Evolutionary conservation across 2,888 invertebrate genomes (phyloP).

Genomic region (Corythucha ciliata): DNA sequence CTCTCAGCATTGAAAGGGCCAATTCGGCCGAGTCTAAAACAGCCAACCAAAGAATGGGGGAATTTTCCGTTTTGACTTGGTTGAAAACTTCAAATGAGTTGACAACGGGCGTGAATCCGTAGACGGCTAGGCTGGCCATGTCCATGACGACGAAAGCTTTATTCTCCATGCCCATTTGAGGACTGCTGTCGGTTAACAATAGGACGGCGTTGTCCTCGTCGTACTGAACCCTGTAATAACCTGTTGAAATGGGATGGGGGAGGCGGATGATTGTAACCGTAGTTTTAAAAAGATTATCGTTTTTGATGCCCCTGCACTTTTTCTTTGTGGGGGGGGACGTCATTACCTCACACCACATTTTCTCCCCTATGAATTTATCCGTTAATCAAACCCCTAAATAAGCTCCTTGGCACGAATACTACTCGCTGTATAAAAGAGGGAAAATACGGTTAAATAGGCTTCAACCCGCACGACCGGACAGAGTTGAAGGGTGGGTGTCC

Average conservation of each 20-base stretch:
- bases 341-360: too few relatives aligned
- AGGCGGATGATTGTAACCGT: too few relatives aligned
- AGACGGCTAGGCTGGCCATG: constrained; percentile 23
- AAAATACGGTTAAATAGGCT: too few relatives aligned
- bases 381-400: too few relatives aligned
- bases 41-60: constrained; percentile 26
- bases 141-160: constrained; percentile 25
- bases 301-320: too few relatives aligned
- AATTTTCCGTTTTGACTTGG: constrained; percentile 20
- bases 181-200: constrained; percentile 22
- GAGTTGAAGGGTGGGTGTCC: too few relatives aligned
- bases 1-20: constrained; percentile 21
- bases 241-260: constrained; percentile 8
- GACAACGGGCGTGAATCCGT: constrained; percentile 23
- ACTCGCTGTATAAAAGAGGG: too few relatives aligned
- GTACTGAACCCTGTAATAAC: constrained; percentile 25
- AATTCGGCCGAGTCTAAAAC: constrained; percentile 24
- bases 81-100: constrained; percentile 22
- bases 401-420: not conserved
- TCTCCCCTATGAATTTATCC: too few relatives aligned
- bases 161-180: constrained; percentile 23
- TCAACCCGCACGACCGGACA: too few relatives aligned
- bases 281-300: too few relatives aligned
- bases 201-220: constrained; percentile 22
- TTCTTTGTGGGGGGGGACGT: not conserved